These are phyloP conservation scores for Amphiura filiformis DNA, from an alignment of 35 echinoderm and acorn worm species.

Conservation along the genomic window DNA sequence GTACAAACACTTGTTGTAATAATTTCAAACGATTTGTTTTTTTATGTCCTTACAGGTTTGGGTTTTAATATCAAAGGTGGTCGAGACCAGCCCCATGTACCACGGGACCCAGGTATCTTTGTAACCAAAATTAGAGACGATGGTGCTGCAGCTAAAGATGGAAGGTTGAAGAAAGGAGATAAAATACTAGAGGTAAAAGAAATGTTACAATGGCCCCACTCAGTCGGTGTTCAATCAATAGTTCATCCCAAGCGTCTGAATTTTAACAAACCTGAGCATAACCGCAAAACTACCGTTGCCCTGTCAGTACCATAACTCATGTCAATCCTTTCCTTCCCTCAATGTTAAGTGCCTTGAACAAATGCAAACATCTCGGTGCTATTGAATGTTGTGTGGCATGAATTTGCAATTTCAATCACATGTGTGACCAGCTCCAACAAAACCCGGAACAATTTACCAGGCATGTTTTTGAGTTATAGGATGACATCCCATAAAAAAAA, in stretches of 20 bases:
- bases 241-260: not conserved
- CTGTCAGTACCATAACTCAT: too few species aligned
- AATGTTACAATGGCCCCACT: too few species aligned
- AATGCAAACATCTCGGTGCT: too few species aligned
- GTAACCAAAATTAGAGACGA: constrained; percentile 97
- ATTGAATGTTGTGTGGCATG: too few species aligned
- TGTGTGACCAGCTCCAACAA: too few species aligned
- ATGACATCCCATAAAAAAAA: too few species aligned
- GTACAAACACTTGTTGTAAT: too few species aligned
- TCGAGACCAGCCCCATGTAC: constrained; percentile 74
- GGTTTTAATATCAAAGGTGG: constrained; percentile 98
- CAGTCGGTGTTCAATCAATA: not conserved
- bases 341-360: too few species aligned
- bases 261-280: not conserved
- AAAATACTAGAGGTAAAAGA: constrained; percentile 94
- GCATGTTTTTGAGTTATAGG: too few species aligned
- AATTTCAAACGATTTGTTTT: not conserved
- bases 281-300: not conserved
- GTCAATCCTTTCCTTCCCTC: too few species aligned
- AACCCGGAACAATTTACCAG: too few species aligned
- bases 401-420: too few species aligned
- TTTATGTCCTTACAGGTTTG: constrained; percentile 58
- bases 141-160: constrained; percentile 89
- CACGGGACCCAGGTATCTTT: constrained; percentile 85
- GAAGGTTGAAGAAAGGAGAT: constrained; percentile 72